phyloP scores from a whole-genome alignment of 2,113 vertebrate species.

The Chloropsis cyanopogon region DNA sequence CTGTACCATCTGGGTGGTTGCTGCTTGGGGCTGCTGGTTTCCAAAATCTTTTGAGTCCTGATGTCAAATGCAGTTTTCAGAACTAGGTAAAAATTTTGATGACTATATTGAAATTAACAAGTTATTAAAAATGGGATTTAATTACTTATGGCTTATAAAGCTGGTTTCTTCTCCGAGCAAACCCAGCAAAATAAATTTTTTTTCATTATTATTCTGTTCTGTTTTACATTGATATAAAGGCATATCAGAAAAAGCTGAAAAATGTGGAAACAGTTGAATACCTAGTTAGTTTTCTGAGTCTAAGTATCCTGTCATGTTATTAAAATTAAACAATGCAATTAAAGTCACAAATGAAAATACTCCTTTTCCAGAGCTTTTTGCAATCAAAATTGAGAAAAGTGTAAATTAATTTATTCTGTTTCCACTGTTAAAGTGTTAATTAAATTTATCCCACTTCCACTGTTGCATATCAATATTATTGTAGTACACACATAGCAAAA shows the following conservation, averaged over 20 bases:
- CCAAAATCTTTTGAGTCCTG: neutral
- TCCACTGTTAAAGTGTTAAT: neutral
- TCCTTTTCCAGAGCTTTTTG: neutral
- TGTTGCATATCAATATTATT: neutral
- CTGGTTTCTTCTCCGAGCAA: neutral
- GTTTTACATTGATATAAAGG: neutral
- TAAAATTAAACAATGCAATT: neutral
- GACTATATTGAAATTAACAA: neutral
- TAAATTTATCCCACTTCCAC: neutral
- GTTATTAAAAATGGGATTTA: neutral
- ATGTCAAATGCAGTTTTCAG: neutral
- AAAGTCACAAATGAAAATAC: neutral
- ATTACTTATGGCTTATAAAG: neutral
- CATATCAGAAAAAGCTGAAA: neutral
- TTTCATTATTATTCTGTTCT: neutral
- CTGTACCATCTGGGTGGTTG: fast-evolving
- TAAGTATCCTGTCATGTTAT: neutral
- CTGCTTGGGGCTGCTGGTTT: neutral
- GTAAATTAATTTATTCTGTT: neutral
- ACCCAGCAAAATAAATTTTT: neutral
- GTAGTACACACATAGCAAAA: neutral
- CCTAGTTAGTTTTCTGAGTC: neutral
- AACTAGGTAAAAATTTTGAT: neutral
- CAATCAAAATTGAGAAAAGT: neutral
- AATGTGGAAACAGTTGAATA: neutral